Evolutionary conservation across 2,797 vertebrate genomes (phyloP).

Genomic region (Peromyscus melanophrys): DNA sequence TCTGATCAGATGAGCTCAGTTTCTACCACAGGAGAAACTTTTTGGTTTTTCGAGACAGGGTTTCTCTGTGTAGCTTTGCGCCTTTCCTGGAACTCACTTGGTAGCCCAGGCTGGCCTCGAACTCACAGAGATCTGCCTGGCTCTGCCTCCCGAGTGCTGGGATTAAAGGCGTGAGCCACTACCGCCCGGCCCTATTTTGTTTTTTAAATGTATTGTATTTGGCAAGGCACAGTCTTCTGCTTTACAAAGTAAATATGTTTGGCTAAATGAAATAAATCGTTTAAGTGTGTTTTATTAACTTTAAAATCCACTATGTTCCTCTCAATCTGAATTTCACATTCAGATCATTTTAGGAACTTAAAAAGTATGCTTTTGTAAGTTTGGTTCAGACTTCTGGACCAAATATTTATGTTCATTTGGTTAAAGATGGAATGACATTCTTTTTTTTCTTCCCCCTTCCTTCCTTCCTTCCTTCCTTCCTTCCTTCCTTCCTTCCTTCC

Average conservation of each 20-base stretch:
- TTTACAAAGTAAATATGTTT: neutral
- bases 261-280: neutral
- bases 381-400: neutral
- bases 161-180: too few species aligned
- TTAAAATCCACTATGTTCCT: neutral
- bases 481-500: neutral
- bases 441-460: neutral
- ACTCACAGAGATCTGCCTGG: too few species aligned
- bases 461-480: neutral
- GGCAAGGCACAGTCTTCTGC: neutral
- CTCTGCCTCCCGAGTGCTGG: too few species aligned
- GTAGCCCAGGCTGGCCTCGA: too few species aligned
- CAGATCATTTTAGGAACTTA: neutral
- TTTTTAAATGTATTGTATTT: slow-evolving; percentile 43
- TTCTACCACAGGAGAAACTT: neutral
- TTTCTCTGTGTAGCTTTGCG: too few species aligned
- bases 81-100: too few species aligned
- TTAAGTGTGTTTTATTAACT: slow-evolving; percentile 37
- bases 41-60: too few species aligned
- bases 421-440: neutral
- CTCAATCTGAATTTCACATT: neutral
- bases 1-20: slow-evolving; percentile 34
- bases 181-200: neutral
- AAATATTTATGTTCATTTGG: neutral
- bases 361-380: neutral